Base-by-base conservation (phyloP, 2,888 invertebrate species). In the Nebria salina region DNA sequence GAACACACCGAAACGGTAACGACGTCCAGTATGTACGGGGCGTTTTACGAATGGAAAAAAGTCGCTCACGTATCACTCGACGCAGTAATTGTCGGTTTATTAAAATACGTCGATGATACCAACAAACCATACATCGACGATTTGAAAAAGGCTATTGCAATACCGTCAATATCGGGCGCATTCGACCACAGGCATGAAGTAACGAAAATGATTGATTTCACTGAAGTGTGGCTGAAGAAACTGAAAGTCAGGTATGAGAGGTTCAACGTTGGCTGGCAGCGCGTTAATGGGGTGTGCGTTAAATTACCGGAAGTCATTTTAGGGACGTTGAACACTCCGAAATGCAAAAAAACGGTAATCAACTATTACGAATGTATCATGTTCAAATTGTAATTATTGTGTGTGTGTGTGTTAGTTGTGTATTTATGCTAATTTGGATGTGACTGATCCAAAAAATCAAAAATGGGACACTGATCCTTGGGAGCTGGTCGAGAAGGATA, bases 401-500 rank as follows among this genome's bases (percentile, higher is more conserved):
- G n/a, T n/a, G n/a, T n/a, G n/a, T n/a, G n/a, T 76, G 34, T 83
- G 84, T 54, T 82, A 89, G 88, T 81, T 89, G 3, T 87, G 87
- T 76, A 86, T 88, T 9, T 90, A 90, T 83, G 86, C 87, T 42
- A 87, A 89, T 82, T 83, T 90, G 76, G 90, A 90, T 84, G 89
- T 90, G 9, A 86, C 87, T 26, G 85, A 87, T 65, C 89, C 89
- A 0, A 83, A 86, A 65, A 76, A 73, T 68, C 83, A 84, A 15
- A 83, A 86, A 64, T 90, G 89, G 90, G 82, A 84, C 8, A 87
- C 87, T 0, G 86, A 90, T 85, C 90, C 90, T 0, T 90, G 89
- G 86, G 84, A 85, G n/a, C 78, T 90, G n/a, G 86, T 85, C 1
- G 85, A 86, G 82, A 84, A 84, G 2, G 85, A 89, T 25, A 87